These are phyloP conservation scores for Gymnothorax reevesii DNA, from an alignment of 2,797 vertebrate species.

Conservation along the genomic window DNA sequence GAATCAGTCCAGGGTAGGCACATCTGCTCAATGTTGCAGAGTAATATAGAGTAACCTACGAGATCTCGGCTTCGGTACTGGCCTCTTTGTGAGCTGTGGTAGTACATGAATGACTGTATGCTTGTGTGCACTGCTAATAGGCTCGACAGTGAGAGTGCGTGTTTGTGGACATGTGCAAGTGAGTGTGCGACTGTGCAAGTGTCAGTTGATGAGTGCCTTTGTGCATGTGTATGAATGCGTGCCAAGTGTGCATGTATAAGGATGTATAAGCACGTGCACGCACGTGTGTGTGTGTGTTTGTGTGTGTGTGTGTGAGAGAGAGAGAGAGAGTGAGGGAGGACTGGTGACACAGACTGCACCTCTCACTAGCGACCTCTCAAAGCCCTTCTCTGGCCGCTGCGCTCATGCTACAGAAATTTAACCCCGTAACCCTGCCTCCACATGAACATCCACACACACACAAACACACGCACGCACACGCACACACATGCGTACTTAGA, in stretches of 20 bases:
- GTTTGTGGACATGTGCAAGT: neutral
- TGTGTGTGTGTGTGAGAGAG: conserved; percentile 19
- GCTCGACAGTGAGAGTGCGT: conserved; percentile 17
- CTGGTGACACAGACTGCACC: neutral
- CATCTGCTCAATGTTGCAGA: no score
- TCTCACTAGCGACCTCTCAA: neutral
- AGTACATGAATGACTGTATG: conserved; percentile 31
- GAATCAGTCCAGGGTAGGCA: no score
- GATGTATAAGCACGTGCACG: neutral
- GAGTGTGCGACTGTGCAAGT: neutral
- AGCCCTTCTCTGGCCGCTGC: neutral
- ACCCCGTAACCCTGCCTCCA: conserved; percentile 5
- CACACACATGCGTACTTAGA: neutral
- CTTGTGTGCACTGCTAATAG: neutral
- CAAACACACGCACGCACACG: neutral
- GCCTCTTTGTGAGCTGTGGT: neutral
- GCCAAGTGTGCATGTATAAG: neutral
- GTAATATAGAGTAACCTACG: no score
- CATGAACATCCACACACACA: neutral
- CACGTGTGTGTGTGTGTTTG: conserved; percentile 3
- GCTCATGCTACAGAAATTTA: conserved; percentile 11
- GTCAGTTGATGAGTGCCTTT: neutral
- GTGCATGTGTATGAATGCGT: neutral
- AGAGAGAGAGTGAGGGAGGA: neutral
- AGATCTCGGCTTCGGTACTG: no score